phyloP scores from a whole-genome alignment of 2,797 vertebrate genomes.

The Dipus sagitta region DNA sequence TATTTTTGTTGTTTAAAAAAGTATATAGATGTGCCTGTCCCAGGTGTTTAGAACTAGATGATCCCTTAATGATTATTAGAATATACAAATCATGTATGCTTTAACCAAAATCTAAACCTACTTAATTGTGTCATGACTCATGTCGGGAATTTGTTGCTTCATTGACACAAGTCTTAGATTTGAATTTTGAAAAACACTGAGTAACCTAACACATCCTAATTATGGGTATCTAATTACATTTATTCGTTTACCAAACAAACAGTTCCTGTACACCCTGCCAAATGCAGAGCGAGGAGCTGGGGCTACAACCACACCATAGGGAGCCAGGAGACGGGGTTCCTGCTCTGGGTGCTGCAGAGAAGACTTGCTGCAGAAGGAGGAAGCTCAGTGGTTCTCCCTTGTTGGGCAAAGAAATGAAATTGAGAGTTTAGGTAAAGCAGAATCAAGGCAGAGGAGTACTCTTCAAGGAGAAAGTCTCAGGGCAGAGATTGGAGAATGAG shows the following conservation, averaged over 20 bases:
- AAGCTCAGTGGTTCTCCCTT: background rate
- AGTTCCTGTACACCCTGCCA: background rate
- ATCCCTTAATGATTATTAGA: background rate
- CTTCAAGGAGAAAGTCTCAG: background rate
- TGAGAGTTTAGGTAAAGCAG: background rate
- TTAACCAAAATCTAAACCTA: conserved; percentile 14
- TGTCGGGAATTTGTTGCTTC: conserved; percentile 51
- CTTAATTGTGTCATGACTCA: background rate
- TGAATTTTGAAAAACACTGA: conserved; percentile 57
- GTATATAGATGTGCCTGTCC: background rate
- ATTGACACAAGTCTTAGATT: conserved; percentile 28
- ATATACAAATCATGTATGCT: background rate
- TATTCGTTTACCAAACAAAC: conserved; percentile 41
- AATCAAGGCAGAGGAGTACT: background rate
- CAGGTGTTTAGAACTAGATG: background rate
- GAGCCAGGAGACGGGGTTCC: background rate
- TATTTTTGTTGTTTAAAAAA: conserved; percentile 16
- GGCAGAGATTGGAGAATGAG: background rate
- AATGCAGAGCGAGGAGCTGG: background rate
- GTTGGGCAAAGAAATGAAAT: background rate
- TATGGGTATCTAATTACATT: conserved; percentile 30
- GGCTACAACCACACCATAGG: background rate
- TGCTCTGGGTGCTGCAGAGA: background rate
- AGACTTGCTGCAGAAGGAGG: background rate
- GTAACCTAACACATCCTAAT: conserved; percentile 38